Evolutionary conservation across 2,888 invertebrate species (phyloP).

Genomic region (Melanargia galathea): DNA sequence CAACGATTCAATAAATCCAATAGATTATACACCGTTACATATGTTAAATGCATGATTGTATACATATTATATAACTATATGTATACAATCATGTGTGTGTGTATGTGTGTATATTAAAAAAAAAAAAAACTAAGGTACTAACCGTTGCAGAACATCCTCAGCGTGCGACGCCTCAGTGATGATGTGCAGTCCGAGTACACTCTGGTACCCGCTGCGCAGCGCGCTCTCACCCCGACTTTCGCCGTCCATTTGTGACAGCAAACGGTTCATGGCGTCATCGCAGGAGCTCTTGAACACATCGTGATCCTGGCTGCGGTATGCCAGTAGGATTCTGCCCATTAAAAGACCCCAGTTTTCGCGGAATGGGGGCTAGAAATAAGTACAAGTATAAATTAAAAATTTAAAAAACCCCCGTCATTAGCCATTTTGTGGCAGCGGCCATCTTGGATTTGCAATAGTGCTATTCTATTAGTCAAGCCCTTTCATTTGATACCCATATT

Average conservation of each 20-base stretch:
- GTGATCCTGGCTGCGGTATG: constrained; percentile 74
- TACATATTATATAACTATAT: no score
- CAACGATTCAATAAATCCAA: constrained; percentile 90
- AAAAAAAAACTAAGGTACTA: no score
- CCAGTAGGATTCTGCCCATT: constrained; percentile 86
- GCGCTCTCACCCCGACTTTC: constrained; percentile 71
- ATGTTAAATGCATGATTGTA: no score
- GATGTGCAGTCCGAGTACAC: constrained; percentile 72
- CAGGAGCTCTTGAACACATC: constrained; percentile 64
- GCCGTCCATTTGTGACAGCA: constrained; percentile 66
- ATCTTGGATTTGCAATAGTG: no score
- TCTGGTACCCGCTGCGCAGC: constrained; percentile 70
- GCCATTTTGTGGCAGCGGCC: no score
- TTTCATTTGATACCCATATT: no score
- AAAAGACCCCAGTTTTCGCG: constrained; percentile 88
- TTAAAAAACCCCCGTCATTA: no score
- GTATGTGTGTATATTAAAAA: no score
- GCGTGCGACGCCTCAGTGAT: constrained; percentile 68
- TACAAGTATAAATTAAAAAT: background rate
- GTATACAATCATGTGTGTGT: no score
- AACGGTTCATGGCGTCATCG: constrained; percentile 59
- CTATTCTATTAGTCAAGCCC: no score
- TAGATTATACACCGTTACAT: constrained; percentile 87
- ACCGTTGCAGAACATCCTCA: constrained; percentile 65
- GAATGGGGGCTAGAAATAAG: constrained; percentile 60